phyloP scores from a whole-genome alignment of 2,113 vertebrate genomes.

The Hemiprocne comata region DNA sequence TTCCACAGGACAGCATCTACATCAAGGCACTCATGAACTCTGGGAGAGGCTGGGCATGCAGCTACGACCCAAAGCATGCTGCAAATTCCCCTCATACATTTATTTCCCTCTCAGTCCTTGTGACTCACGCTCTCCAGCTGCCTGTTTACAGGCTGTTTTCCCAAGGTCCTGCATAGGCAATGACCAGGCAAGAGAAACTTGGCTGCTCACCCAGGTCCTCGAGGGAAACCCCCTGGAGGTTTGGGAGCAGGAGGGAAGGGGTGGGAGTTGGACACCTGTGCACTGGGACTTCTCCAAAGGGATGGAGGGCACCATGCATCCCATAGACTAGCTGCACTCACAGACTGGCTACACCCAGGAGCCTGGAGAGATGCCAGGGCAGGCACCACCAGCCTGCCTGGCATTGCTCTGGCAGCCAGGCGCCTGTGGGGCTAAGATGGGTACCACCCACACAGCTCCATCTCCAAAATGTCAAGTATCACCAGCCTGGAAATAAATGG shows the following conservation, averaged over 20 bases:
- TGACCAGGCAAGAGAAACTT: neutral
- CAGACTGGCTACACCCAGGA: neutral
- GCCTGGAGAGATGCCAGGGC: neutral
- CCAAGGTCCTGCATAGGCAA: neutral
- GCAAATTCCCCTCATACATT: conserved; percentile 25
- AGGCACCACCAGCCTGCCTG: neutral
- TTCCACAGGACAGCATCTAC: neutral
- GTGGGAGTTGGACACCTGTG: neutral
- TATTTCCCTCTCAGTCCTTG: conserved; percentile 12
- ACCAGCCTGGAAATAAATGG: neutral
- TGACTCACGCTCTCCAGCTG: conserved; percentile 56
- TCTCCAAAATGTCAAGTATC: neutral
- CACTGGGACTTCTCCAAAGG: neutral
- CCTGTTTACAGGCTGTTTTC: conserved; percentile 53
- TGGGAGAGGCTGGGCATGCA: neutral
- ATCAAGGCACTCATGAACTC: neutral
- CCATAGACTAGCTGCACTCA: neutral
- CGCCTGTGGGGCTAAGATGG: neutral
- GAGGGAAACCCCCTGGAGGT: neutral
- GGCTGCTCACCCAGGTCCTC: neutral
- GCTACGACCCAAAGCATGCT: neutral
- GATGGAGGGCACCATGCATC: neutral
- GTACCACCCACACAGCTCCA: neutral
- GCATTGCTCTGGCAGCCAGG: neutral
- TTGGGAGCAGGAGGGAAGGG: neutral